Evolutionary conservation across 2,888 invertebrate genomes (phyloP), one percentile per base, ranked within the genome.

Genomic region (Hymenopus coronatus): DNA sequence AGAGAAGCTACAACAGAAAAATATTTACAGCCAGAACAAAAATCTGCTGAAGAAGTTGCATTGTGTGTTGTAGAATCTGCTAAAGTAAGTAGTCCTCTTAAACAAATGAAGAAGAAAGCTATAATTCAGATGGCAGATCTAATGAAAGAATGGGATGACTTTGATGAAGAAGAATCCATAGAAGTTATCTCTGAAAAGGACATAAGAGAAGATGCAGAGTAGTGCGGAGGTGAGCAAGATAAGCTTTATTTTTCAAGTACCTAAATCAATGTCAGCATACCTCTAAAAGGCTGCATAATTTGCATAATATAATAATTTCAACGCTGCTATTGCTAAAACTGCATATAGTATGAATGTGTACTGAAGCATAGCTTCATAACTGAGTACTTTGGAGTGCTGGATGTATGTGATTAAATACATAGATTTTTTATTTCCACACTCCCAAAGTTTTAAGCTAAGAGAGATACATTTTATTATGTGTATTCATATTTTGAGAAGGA

Each of bases 61-160:
- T 15, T 30, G 3, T 15, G 84, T 3, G 28, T 84, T 84, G 15
- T 8, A 30, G 40, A 28, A 27, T 83, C 83, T 83, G n/a, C n/a
- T 27, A 85, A 85, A 85, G 70, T 25, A 70, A 83, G 87, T 28
- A 28, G 28, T 81, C 82, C 28, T 6, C 15, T 7, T 40, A 15
- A 81, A 82, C 14, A 30, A 20, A 28, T 86, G 25, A 82, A 28
- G 82, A 83, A 54, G 85, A 33, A 85, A 28, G 84, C 86, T 9
- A 28, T 84, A 28, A 88, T 89, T 83, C 84, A 89, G 46, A 89
- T 89, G 89, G 88, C 86, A 82, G 89, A 90, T 25, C 87, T 90
- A 25, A 84, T 90, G 70, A 88, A 88, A 83, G 89, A 90, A n/a
- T 90, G 89, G 89, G 89, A 90, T 81, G 89, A 90, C 30, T 88